A percentile compares a stretch with the other conserved stretches of the same genome.
phyloP scores from a whole-genome alignment of 2,888 invertebrate species.

The Drosophila testacea region DNA sequence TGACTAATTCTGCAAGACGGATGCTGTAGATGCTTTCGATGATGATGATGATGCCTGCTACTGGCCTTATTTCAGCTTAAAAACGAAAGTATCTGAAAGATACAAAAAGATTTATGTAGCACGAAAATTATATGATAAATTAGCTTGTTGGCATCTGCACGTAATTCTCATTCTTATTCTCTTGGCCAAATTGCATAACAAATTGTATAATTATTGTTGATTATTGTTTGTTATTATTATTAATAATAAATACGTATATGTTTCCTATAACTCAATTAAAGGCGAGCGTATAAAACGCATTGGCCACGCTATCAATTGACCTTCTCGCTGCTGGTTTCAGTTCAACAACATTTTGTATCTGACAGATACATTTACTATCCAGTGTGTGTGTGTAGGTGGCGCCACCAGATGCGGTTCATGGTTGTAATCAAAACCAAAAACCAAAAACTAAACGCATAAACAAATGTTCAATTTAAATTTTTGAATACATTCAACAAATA shows the following conservation, averaged over 20 bases:
- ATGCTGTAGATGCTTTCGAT: slow-evolving; percentile 43
- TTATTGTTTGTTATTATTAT: slow-evolving; percentile 23
- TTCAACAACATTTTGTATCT: slow-evolving; percentile 56
- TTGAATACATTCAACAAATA: slow-evolving; percentile 14
- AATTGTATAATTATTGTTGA: slow-evolving; percentile 45
- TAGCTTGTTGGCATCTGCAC: slow-evolving; percentile 14
- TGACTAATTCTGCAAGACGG: slow-evolving; percentile 60
- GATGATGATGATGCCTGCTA: slow-evolving; percentile 10
- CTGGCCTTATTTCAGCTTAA: slow-evolving; percentile 45
- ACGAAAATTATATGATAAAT: slow-evolving; percentile 55
- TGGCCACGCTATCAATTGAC: slow-evolving; percentile 46
- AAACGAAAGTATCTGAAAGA: slow-evolving; percentile 52
- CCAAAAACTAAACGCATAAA: slow-evolving; percentile 45
- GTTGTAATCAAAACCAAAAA: slow-evolving; percentile 53
- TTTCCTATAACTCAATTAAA: slow-evolving; percentile 58
- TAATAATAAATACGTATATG: slow-evolving; percentile 8
- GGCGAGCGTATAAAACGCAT: slow-evolving; percentile 40
- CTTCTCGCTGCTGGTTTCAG: slow-evolving; percentile 43
- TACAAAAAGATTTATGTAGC: slow-evolving; percentile 27
- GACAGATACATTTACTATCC: slow-evolving; percentile 29
- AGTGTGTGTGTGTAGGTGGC: slow-evolving; percentile 57
- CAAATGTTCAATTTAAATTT: slow-evolving; percentile 22
- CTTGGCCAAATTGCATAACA: slow-evolving; percentile 51
- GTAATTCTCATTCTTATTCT: slow-evolving; percentile 11
- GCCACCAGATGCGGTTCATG: slow-evolving; percentile 56